phyloP scores from a whole-genome alignment of 2,888 invertebrate species.

The Nomada hirtipes region DNA sequence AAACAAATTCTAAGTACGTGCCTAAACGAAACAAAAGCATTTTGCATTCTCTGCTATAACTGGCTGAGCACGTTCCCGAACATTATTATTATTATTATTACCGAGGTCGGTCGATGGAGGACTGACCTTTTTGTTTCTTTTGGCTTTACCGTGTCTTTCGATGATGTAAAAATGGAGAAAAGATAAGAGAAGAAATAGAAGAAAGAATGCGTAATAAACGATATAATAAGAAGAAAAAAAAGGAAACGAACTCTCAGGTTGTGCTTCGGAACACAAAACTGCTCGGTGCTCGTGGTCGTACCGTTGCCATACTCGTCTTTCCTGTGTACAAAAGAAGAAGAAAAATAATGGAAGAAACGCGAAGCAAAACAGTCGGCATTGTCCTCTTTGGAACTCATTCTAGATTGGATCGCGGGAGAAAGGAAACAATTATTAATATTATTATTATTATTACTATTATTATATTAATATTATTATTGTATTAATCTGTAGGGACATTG shows the following conservation, averaged over 20 bases:
- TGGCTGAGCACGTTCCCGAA: constrained; percentile 60
- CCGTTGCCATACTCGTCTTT: constrained; percentile 28
- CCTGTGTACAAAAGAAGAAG: constrained; percentile 29
- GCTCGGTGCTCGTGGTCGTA: constrained; percentile 34
- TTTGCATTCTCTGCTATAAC: constrained; percentile 56
- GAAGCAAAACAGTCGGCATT: constrained; percentile 16
- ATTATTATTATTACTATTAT: constrained; percentile 17
- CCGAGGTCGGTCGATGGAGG: constrained; percentile 65
- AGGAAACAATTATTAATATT: background rate
- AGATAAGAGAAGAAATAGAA: constrained; percentile 4
- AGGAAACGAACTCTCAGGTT: constrained; percentile 15
- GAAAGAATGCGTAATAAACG: constrained; percentile 7
- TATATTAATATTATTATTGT: constrained; percentile 4
- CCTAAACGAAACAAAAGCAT: constrained; percentile 53
- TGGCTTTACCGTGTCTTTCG: constrained; percentile 68
- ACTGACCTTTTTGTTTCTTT: constrained; percentile 69
- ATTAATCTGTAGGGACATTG: background rate
- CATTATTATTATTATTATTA: constrained; percentile 33
- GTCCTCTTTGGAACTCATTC: constrained; percentile 18
- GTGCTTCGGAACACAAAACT: constrained; percentile 24
- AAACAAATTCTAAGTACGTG: constrained; percentile 68
- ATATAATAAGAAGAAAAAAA: constrained; percentile 4
- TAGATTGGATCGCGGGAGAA: background rate
- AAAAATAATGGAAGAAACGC: background rate
- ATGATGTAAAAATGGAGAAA: constrained; percentile 33